A percentile compares a stretch with the other conserved stretches of the same genome.
Evolutionary conservation across 1,140 invertebrate species (phyloP).

Genomic region (Apolygus lucorum): DNA sequence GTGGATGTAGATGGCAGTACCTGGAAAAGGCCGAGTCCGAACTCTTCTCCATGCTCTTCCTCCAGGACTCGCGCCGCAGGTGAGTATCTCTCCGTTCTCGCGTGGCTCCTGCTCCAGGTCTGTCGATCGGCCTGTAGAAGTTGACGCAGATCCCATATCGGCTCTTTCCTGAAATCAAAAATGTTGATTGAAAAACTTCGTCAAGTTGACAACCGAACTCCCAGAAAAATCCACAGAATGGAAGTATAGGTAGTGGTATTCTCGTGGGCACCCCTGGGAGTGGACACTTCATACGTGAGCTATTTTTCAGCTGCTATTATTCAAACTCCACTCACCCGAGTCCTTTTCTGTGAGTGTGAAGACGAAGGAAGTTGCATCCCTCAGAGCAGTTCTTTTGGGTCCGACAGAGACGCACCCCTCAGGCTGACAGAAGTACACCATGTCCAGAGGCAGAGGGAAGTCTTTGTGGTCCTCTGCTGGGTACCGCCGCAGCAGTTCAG

Average conservation of each 20-base stretch:
- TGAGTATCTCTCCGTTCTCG: conserved; percentile 44
- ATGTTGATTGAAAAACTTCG: neutral
- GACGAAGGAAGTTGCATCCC: conserved; percentile 93
- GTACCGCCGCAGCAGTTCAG: conserved; percentile 89
- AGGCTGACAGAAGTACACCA: conserved; percentile 99
- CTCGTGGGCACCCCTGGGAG: no score
- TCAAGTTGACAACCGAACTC: no score
- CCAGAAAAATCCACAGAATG: no score
- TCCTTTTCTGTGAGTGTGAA: conserved; percentile 99
- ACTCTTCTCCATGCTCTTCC: conserved; percentile 81
- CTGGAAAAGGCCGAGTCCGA: conserved; percentile 87
- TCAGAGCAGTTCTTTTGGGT: conserved; percentile 67
- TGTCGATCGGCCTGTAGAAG: conserved; percentile 88
- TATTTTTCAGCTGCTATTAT: no score
- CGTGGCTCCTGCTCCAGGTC: conserved; percentile 38
- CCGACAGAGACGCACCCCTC: conserved; percentile 93
- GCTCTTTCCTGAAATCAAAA: conserved; percentile 54
- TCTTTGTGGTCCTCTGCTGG: conserved; percentile 95
- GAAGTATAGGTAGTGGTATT: no score
- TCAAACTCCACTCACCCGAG: no score
- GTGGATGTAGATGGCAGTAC: no score
- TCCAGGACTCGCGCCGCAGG: conserved; percentile 74
- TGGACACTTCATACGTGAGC: no score
- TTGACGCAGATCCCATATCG: conserved; percentile 96
- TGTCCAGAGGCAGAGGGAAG: conserved; percentile 92